phyloP scores from a whole-genome alignment of 2,797 vertebrate species.

The Chelon labrosus region DNA sequence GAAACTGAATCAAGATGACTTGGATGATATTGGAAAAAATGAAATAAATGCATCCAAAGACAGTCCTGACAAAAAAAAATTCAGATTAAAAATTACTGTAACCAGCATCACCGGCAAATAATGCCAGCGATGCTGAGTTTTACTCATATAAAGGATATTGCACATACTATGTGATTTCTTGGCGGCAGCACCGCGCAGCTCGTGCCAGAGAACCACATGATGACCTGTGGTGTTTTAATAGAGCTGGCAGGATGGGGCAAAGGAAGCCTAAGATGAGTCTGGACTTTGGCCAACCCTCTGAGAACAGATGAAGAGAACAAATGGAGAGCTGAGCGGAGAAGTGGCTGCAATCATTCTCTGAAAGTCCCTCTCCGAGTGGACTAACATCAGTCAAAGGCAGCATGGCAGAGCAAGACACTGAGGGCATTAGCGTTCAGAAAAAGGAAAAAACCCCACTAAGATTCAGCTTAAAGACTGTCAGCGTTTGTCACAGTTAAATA shows the following conservation, averaged over 20 bases:
- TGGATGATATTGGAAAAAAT: background rate
- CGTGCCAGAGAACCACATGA: conserved; percentile 66
- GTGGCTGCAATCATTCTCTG: conserved; percentile 65
- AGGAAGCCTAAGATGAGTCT: conserved; percentile 59
- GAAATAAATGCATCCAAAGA: background rate
- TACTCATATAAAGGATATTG: conserved; percentile 3
- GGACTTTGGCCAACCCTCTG: conserved; percentile 61
- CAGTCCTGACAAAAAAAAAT: background rate
- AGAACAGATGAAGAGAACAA: conserved; percentile 61
- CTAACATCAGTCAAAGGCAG: conserved; percentile 64
- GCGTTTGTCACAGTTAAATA: conserved; percentile 33
- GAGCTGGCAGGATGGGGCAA: conserved; percentile 59
- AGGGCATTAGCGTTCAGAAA: conserved; percentile 25
- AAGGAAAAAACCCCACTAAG: conserved; percentile 17
- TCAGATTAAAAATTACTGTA: too few relatives aligned
- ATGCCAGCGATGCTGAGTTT: background rate
- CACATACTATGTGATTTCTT: conserved; percentile 23
- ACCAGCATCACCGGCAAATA: too few relatives aligned
- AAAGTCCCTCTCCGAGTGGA: conserved; percentile 60
- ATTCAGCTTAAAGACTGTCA: conserved; percentile 32
- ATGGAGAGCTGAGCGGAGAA: conserved; percentile 63
- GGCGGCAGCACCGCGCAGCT: conserved; percentile 21
- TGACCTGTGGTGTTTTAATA: conserved; percentile 72
- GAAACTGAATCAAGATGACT: background rate
- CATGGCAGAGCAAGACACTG: conserved; percentile 22